Conservation (phyloP, 2,797 vertebrate species). For the Pseudochirops cupreus region DNA sequence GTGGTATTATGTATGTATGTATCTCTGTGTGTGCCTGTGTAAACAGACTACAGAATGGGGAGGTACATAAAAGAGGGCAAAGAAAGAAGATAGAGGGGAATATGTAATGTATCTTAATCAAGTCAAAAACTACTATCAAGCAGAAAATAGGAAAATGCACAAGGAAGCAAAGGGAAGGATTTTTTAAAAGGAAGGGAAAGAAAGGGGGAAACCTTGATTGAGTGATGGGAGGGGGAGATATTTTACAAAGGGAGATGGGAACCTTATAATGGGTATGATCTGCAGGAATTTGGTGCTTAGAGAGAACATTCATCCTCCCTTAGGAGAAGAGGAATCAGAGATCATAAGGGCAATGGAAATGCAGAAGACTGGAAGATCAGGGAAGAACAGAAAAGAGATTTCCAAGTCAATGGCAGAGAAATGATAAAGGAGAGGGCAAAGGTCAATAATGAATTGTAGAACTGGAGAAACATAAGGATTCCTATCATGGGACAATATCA, state of each 20-base stretch:
- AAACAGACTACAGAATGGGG: background rate
- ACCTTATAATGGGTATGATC: background rate
- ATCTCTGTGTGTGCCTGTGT: background rate
- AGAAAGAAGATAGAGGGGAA: background rate
- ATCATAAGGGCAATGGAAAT: background rate
- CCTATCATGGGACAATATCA: background rate
- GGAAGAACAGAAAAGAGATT: background rate
- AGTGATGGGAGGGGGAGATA: background rate
- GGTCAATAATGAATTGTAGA: background rate
- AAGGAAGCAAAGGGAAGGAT: background rate
- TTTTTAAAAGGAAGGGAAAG: background rate
- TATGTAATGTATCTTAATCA: background rate
- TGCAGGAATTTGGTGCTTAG: background rate
- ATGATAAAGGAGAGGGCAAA: background rate
- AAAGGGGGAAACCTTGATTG: background rate
- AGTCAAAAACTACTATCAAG: background rate
- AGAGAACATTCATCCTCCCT: background rate
- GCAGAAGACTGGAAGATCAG: background rate
- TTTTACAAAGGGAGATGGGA: background rate
- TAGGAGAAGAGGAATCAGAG: background rate
- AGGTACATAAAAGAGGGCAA: background rate
- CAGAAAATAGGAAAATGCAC: background rate
- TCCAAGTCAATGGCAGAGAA: background rate
- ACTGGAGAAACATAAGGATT: background rate
- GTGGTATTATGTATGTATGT: background rate